These are phyloP conservation scores for Novumbra hubbsi DNA, from an alignment of 2,797 vertebrate genomes.

Conservation along the genomic window DNA sequence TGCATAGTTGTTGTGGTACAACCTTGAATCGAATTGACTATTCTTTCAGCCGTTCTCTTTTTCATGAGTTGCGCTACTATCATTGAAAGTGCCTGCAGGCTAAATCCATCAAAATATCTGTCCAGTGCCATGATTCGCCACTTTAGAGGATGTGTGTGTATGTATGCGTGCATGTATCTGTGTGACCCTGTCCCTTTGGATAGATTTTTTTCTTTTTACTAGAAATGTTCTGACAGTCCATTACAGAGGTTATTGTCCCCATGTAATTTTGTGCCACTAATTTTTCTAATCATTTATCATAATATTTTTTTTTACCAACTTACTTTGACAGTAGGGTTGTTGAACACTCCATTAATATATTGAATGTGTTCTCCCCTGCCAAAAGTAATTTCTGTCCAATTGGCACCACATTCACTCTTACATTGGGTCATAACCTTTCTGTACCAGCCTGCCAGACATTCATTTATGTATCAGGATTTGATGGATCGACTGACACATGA, in stretches of 20 bases:
- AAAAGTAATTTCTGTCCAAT: constrained; percentile 65
- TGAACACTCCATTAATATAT: constrained; percentile 72
- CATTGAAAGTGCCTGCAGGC: constrained; percentile 66
- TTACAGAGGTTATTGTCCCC: constrained; percentile 62
- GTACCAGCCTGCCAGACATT: constrained; percentile 56
- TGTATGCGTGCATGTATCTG: constrained; percentile 25
- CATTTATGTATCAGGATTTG: constrained; percentile 61
- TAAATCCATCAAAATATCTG: constrained; percentile 67
- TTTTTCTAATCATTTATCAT: constrained; percentile 62
- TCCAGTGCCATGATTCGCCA: constrained; percentile 47
- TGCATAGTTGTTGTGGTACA: constrained; percentile 21
- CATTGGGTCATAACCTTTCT: constrained; percentile 57
- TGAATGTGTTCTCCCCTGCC: constrained; percentile 68
- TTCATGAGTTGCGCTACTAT: constrained; percentile 39
- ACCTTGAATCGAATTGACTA: constrained; percentile 49
- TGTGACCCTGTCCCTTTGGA: constrained; percentile 39
- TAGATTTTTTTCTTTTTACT: constrained; percentile 49
- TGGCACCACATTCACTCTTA: constrained; percentile 41
- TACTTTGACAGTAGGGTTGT: constrained; percentile 63
- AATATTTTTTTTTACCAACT: constrained; percentile 48
- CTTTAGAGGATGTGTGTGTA: constrained; percentile 21
- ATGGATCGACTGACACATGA: constrained; percentile 40
- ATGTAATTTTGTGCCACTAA: constrained; percentile 66
- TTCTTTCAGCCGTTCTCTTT: constrained; percentile 50
- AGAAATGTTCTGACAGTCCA: constrained; percentile 65